Evolutionary conservation across 2,888 invertebrate genomes (phyloP), one percentile per base, ranked within the genome.

Genomic region (Nomada lathburiana): DNA sequence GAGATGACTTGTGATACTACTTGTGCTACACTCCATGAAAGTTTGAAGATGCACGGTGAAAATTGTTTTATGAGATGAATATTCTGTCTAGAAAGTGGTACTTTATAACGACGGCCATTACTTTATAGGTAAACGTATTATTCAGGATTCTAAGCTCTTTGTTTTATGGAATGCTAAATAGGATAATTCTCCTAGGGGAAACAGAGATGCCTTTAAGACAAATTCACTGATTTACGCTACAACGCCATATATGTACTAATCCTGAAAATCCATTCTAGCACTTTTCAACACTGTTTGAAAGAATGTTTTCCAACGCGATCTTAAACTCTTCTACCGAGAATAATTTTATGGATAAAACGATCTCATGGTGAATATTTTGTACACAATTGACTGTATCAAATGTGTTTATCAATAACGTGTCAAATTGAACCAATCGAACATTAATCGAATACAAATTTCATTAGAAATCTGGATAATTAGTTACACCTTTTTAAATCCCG

Each of bases 121-220:
- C 20, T n/a, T 18, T 64, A 13, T 13, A 52, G n/a, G n/a, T 29
- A 29, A 50, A 52, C n/a, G 52, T 65, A 42, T 50, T 50, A 64
- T 52, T 65, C 65, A n/a, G 52, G 29, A 65, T 65, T 52, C n/a
- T 36, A 26, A 64, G 47, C 50, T 29, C 29, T 52, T 52, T 52
- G 65, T 65, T 65, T 52, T 65, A 52, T 36, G 65, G 29, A 65
- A 52, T n/a, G 36, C 52, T 65, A 52, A 16, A 52, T 36, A 29
- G 52, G n/a, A 20, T 65, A 65, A 52, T 36, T 65, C 42, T 20
- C 20, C 65, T n/a, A 7, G 47, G 11, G 5, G 52, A 36, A n/a
- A 65, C 13, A 52, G 13, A 47, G 52, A n/a, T 36, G n/a, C 52
- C 52, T 52, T 65, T 29, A 52, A 52, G 52, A 52, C 52, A 52